Evolutionary conservation across 2,888 invertebrate species (phyloP).

Genomic region (Caenorhabditis panamensis): DNA sequence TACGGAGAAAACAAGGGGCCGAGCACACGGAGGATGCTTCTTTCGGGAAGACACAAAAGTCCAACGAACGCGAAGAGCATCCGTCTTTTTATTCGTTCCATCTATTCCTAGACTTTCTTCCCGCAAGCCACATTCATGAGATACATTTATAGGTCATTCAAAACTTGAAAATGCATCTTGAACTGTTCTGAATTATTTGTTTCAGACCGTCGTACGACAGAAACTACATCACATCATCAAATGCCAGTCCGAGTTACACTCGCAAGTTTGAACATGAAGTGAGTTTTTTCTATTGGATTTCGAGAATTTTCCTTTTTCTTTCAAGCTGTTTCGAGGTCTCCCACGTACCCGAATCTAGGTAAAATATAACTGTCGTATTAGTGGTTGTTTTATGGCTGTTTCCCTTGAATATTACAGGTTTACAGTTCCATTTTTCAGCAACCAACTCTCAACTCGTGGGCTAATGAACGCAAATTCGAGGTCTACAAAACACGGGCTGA

Average conservation of each 20-base stretch:
- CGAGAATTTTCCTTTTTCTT: not conserved
- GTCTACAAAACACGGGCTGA: slow-evolving; percentile 80
- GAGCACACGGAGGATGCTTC: not conserved
- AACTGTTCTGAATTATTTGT: slow-evolving; percentile 7
- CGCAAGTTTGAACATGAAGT: slow-evolving; percentile 73
- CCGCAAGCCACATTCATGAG: slow-evolving; percentile 24
- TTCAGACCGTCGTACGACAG: slow-evolving; percentile 59
- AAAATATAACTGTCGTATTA: slow-evolving; percentile 38
- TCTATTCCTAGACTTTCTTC: slow-evolving; percentile 20
- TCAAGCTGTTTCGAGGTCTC: slow-evolving; percentile 58
- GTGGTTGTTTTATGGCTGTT: slow-evolving; percentile 25
- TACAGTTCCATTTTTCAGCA: slow-evolving; percentile 49
- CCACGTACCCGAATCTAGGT: slow-evolving; percentile 49
- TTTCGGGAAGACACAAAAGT: slow-evolving; percentile 32
- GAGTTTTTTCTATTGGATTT: slow-evolving; percentile 23
- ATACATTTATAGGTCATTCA: slow-evolving; percentile 46
- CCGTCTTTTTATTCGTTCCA: slow-evolving; percentile 30
- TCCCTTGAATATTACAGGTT: not conserved
- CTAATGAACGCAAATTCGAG: slow-evolving; percentile 76
- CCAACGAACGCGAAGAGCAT: slow-evolving; percentile 35
- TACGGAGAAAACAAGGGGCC: slow-evolving; percentile 29
- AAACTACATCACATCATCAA: slow-evolving; percentile 49
- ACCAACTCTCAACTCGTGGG: slow-evolving; percentile 68
- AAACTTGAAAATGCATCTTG: not conserved
- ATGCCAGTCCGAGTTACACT: slow-evolving; percentile 68